Conservation (phyloP, 1,140 invertebrate genomes). For the Scaptomyza graminum region DNA sequence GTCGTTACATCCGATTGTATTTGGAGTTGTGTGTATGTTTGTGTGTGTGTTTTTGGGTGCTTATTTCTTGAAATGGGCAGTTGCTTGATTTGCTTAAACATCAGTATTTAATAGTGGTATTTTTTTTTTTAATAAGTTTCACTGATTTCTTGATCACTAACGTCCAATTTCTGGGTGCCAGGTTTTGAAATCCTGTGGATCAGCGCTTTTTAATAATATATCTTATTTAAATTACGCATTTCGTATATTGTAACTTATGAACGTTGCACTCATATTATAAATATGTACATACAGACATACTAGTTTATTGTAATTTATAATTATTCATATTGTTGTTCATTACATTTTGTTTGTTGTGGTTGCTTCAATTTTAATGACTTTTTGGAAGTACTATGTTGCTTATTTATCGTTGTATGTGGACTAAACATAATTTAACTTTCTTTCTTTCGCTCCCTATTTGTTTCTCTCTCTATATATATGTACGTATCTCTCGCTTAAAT, state of each 20-base stretch:
- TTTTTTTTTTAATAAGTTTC: constrained; percentile 1
- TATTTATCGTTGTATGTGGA: constrained; percentile 66
- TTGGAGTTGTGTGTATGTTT: background rate
- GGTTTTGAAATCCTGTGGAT: constrained; percentile 12
- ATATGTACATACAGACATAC: constrained; percentile 12
- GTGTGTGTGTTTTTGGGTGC: background rate
- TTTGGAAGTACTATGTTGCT: constrained; percentile 74
- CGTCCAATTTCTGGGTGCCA: background rate
- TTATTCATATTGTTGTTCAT: constrained; percentile 20
- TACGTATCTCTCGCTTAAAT: constrained; percentile 21
- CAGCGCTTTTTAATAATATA: constrained; percentile 1
- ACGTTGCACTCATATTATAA: constrained; percentile 9
- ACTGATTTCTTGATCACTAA: constrained; percentile 1
- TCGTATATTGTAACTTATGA: constrained; percentile 18
- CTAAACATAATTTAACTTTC: constrained; percentile 56
- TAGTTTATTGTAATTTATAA: constrained; percentile 40
- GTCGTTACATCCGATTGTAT: background rate
- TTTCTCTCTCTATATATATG: constrained; percentile 7
- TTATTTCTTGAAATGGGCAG: background rate
- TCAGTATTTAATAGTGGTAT: background rate
- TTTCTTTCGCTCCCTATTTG: constrained; percentile 1
- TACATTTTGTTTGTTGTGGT: constrained; percentile 20
- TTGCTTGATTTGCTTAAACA: background rate
- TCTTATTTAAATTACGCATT: constrained; percentile 23
- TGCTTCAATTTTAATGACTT: constrained; percentile 27